These are phyloP conservation scores for Pollenia labialis DNA, from an alignment of 2,888 invertebrate species.

Conservation along the genomic window DNA sequence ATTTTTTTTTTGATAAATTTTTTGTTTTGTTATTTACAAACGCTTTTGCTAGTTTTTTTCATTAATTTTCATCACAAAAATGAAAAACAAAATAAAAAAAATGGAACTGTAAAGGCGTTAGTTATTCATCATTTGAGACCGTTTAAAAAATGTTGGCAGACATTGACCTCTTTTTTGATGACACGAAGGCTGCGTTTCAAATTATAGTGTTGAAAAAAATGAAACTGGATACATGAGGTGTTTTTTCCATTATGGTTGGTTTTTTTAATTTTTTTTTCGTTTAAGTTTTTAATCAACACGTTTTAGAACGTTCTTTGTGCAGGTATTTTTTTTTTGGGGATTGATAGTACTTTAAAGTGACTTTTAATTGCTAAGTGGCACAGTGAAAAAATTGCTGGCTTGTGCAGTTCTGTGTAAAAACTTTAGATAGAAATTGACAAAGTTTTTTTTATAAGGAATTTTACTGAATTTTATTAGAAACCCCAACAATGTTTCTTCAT, in stretches of 20 bases:
- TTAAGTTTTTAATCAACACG: background rate
- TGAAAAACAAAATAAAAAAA: background rate
- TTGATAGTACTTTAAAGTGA: background rate
- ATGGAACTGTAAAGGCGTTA: background rate
- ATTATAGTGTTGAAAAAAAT: background rate
- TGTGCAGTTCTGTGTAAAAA: too few relatives aligned
- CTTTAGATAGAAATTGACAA: too few relatives aligned
- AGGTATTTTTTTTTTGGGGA: background rate
- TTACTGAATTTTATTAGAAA: too few relatives aligned
- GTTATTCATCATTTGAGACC: background rate
- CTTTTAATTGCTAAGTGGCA: too few relatives aligned
- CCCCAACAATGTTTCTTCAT: too few relatives aligned
- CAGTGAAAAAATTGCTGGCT: too few relatives aligned
- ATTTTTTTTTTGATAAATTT: background rate
- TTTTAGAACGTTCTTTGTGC: background rate
- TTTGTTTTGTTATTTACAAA: background rate
- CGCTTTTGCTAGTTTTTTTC: background rate
- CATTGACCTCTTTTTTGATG: constrained; percentile 33
- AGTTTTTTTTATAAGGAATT: too few relatives aligned
- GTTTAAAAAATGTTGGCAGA: constrained; percentile 3
- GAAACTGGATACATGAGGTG: background rate
- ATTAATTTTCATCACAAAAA: background rate
- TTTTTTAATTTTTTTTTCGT: background rate
- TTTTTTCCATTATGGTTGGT: background rate
- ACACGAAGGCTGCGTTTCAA: background rate